phyloP scores from a whole-genome alignment of 2,888 invertebrate species.

The Sphaerophoria rueppellii region DNA sequence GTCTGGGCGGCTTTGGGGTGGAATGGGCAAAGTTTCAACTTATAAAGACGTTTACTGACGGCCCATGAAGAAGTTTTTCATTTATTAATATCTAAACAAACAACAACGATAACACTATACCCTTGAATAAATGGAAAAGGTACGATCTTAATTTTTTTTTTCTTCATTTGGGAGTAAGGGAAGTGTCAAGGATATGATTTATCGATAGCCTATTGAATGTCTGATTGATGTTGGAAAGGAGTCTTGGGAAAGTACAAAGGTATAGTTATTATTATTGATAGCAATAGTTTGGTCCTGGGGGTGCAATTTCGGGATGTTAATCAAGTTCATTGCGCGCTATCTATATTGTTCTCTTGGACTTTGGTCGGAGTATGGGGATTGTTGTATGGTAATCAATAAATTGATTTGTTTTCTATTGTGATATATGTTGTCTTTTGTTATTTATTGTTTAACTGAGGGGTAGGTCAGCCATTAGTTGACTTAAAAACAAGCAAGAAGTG shows the following conservation, averaged over 20 bases:
- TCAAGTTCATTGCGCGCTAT: constrained; percentile 14
- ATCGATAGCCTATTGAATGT: constrained; percentile 48
- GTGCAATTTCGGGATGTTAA: constrained; percentile 16
- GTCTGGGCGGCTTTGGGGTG: too few relatives aligned
- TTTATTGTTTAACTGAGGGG: neutral
- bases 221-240: constrained; percentile 47
- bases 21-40: too few relatives aligned
- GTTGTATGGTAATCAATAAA: constrained; percentile 11
- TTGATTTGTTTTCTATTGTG: neutral
- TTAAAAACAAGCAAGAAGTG: too few relatives aligned
- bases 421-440: neutral
- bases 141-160: too few relatives aligned
- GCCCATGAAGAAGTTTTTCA: too few relatives aligned
- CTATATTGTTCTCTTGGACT: neutral
- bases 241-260: constrained; percentile 6
- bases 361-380: neutral
- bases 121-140: constrained; percentile 10
- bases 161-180: neutral
- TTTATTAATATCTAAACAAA: too few relatives aligned
- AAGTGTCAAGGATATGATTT: constrained; percentile 38
- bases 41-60: too few relatives aligned
- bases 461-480: neutral
- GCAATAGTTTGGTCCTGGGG: neutral
- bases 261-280: constrained; percentile 29
- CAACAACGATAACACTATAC: too few relatives aligned